These are phyloP conservation scores for Diadophis punctatus DNA, from an alignment of 2,113 vertebrate genomes.

Conservation along the genomic window DNA sequence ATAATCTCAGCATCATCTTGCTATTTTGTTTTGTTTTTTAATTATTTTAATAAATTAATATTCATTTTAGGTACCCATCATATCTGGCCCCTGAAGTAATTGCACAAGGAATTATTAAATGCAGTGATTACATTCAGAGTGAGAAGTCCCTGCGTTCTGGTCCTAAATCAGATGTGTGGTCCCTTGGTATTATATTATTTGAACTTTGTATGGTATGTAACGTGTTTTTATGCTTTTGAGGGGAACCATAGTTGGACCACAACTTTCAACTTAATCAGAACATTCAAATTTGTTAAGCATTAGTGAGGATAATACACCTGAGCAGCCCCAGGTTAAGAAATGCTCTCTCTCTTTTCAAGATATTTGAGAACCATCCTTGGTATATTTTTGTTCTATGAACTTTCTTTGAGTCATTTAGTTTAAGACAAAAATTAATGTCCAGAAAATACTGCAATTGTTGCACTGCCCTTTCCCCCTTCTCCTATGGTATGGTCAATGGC, in stretches of 20 bases:
- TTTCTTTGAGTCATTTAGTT: background rate
- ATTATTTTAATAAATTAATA: background rate
- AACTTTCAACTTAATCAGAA: background rate
- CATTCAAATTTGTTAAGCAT: background rate
- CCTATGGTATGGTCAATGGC: background rate
- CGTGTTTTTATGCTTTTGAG: conserved; percentile 14
- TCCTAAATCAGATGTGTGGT: conserved; percentile 94
- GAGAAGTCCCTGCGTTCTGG: conserved; percentile 83
- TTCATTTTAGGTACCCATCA: conserved; percentile 84
- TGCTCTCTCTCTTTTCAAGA: background rate
- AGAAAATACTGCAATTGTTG: background rate
- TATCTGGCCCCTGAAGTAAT: conserved; percentile 96
- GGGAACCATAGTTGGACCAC: background rate
- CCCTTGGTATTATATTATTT: conserved; percentile 91
- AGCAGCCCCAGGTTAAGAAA: background rate
- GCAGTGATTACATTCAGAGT: conserved; percentile 73
- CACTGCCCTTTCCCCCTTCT: background rate
- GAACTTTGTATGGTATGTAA: conserved; percentile 90
- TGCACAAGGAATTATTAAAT: conserved; percentile 83
- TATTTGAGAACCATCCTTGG: background rate
- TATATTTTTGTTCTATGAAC: conserved; percentile 24
- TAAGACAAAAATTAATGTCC: background rate
- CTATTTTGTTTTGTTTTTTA: background rate
- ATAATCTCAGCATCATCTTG: background rate
- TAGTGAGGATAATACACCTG: background rate